phyloP scores from a whole-genome alignment of 2,113 vertebrate species.

The Pseudonaja textilis region DNA sequence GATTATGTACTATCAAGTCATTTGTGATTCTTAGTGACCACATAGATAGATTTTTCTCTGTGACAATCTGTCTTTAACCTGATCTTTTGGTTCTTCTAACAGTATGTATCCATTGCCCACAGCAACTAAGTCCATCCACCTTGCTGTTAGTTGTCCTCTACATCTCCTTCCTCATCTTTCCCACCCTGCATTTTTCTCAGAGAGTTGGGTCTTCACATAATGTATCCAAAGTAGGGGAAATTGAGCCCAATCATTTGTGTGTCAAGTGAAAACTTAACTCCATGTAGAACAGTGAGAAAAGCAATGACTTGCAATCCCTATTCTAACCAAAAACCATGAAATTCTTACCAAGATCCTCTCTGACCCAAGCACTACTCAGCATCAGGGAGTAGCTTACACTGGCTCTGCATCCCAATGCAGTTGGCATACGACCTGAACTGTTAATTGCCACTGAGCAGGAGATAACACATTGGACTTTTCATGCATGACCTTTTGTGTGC shows the following conservation, averaged over 20 bases:
- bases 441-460: neutral
- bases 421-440: neutral
- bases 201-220: neutral
- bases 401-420: neutral
- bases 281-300: neutral
- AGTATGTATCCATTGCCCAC: neutral
- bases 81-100: neutral
- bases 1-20: neutral
- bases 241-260: neutral
- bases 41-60: neutral
- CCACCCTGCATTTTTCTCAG: neutral
- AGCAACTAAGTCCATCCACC: neutral
- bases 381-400: neutral
- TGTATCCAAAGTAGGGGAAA: neutral
- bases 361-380: neutral
- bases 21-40: neutral
- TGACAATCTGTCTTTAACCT: neutral
- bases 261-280: neutral
- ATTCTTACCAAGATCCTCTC: neutral
- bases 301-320: neutral
- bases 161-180: neutral
- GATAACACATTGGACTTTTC: neutral
- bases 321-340: neutral
- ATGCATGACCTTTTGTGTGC: neutral
- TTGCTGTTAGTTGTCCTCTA: neutral